Conservation (phyloP, 2,113 vertebrate genomes). For the Holacanthus passer region DNA sequence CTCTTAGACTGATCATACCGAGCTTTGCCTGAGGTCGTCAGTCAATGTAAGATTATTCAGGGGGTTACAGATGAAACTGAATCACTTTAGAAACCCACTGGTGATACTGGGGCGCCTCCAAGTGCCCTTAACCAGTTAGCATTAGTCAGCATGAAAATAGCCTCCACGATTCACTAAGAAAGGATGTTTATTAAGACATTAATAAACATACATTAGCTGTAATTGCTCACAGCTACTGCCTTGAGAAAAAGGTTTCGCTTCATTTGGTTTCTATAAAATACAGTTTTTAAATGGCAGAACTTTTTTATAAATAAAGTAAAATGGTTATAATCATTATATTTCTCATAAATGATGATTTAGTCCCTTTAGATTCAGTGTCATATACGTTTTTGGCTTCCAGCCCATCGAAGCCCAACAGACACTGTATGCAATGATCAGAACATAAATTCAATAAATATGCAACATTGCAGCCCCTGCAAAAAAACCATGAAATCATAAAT, state of each 20-base stretch:
- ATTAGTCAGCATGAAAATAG: constrained; percentile 25
- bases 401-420: background rate
- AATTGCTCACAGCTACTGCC: constrained; percentile 19
- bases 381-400: constrained; percentile 8
- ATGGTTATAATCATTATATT: background rate
- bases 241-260: constrained; percentile 9
- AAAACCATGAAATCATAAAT: constrained; percentile 3
- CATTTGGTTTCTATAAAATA: constrained; percentile 24
- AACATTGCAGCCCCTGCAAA: background rate
- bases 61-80: constrained; percentile 12
- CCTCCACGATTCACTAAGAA: background rate
- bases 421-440: background rate
- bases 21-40: constrained; percentile 1
- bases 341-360: background rate
- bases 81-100: constrained; percentile 19
- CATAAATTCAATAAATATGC: background rate
- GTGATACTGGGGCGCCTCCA: constrained; percentile 37
- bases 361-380: background rate
- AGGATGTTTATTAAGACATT: constrained; percentile 23
- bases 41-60: constrained; percentile 19
- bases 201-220: constrained; percentile 26
- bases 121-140: constrained; percentile 56
- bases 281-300: background rate
- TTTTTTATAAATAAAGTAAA: constrained; percentile 20
- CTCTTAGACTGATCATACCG: too few species aligned